Conservation (phyloP, 2,113 vertebrate species). For the Pungitius pungitius region DNA sequence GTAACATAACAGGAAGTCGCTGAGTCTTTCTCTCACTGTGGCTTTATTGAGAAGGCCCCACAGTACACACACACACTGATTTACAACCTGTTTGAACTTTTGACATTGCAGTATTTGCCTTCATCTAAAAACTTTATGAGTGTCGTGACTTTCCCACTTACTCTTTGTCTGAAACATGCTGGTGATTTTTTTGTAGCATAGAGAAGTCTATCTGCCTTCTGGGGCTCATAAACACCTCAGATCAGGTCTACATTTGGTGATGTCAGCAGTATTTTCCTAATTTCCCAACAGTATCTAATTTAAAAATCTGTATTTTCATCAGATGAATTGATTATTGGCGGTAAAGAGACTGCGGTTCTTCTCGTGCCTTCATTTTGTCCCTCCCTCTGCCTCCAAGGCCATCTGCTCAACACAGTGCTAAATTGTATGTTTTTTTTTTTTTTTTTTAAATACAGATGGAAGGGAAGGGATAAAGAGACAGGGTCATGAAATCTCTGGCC, state of each 20-base stretch:
- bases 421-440: conserved; percentile 23
- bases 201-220: background rate
- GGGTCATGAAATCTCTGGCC: conserved; percentile 70
- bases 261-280: too few species aligned
- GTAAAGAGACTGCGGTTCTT: background rate
- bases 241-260: too few species aligned
- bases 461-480: conserved; percentile 58
- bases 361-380: background rate
- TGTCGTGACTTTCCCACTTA: background rate
- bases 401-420: conserved; percentile 66
- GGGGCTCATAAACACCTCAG: background rate
- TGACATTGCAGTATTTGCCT: background rate
- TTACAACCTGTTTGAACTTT: background rate
- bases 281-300: too few species aligned
- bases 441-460: conserved; percentile 67
- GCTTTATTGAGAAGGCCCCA: background rate
- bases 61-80: background rate
- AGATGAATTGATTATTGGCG: background rate
- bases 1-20: too few species aligned
- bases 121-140: background rate
- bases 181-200: background rate
- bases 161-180: background rate
- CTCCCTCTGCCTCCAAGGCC: conserved; percentile 40
- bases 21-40: background rate
- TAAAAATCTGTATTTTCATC: background rate